Percentiles rank a stretch among this genome's conserved stretches.
phyloP scores from a whole-genome alignment of 2,113 vertebrate genomes.

The Nyctibius bracteatus region DNA sequence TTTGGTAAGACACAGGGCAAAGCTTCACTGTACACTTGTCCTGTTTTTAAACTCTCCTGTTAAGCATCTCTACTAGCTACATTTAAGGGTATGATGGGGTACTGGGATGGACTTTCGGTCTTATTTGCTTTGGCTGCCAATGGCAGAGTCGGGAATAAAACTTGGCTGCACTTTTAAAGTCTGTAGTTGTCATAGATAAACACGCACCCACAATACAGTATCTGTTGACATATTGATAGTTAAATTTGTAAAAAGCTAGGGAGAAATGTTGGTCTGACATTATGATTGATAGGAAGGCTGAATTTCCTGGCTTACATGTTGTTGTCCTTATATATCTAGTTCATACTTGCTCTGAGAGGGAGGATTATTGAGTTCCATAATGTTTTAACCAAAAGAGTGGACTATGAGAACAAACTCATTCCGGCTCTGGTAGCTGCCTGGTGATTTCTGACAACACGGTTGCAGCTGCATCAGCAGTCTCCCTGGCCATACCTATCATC shows the following conservation, averaged over 20 bases:
- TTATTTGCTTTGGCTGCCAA: not conserved
- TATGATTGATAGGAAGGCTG: not conserved
- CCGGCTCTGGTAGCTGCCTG: not conserved
- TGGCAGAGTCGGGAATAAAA: not conserved
- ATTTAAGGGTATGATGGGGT: not conserved
- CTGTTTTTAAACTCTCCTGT: not conserved
- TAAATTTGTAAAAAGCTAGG: not conserved
- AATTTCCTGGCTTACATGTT: not conserved
- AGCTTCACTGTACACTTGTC: not conserved
- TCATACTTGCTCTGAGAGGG: not conserved
- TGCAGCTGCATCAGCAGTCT: not conserved
- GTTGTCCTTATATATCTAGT: not conserved
- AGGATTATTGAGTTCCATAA: not conserved
- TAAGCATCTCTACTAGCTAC: not conserved
- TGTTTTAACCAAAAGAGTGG: not conserved
- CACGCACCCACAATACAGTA: not conserved
- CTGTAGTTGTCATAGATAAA: not conserved
- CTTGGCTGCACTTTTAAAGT: not conserved
- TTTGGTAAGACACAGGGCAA: not conserved
- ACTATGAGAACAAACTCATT: not conserved
- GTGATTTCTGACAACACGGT: not conserved
- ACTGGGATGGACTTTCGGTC: not conserved
- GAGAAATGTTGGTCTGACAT: not conserved
- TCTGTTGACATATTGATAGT: not conserved
- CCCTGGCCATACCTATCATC: not conserved